Evolutionary conservation across 2,113 vertebrate genomes (phyloP).

Genomic region (Brachyhypopomus gauderio): DNA sequence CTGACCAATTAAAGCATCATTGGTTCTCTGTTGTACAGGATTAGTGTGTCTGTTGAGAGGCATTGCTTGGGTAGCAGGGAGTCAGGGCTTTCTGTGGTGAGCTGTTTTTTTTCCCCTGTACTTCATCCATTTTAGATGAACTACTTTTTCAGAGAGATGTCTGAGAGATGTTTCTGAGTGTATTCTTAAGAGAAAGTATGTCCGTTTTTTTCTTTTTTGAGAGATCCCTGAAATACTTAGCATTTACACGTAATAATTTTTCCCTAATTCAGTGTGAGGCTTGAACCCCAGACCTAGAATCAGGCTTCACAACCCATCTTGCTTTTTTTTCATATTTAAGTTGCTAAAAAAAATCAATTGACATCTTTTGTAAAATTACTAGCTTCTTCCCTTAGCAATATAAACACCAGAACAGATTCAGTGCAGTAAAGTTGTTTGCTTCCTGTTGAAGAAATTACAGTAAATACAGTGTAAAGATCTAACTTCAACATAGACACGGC

Average conservation of each 20-base stretch:
- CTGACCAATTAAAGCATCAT: background rate
- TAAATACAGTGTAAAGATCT: background rate
- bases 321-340: background rate
- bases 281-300: background rate
- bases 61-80: background rate
- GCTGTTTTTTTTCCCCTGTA: slow-evolving; percentile 1
- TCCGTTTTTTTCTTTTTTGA: slow-evolving; percentile 11
- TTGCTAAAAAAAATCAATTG: background rate
- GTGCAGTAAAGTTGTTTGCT: background rate
- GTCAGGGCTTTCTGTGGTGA: slow-evolving; percentile 27
- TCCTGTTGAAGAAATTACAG: background rate
- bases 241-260: slow-evolving; percentile 1
- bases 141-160: slow-evolving; percentile 22
- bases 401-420: too few species aligned
- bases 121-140: slow-evolving; percentile 41
- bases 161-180: slow-evolving; percentile 21
- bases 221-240: slow-evolving; percentile 39
- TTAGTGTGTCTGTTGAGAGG: background rate
- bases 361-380: slow-evolving; percentile 1
- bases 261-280: slow-evolving; percentile 40
- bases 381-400: slow-evolving; percentile 1
- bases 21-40: background rate
- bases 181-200: slow-evolving; percentile 10
- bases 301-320: background rate
- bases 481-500: background rate